Conservation (phyloP, 2,113 vertebrate species). For the Parus major region DNA sequence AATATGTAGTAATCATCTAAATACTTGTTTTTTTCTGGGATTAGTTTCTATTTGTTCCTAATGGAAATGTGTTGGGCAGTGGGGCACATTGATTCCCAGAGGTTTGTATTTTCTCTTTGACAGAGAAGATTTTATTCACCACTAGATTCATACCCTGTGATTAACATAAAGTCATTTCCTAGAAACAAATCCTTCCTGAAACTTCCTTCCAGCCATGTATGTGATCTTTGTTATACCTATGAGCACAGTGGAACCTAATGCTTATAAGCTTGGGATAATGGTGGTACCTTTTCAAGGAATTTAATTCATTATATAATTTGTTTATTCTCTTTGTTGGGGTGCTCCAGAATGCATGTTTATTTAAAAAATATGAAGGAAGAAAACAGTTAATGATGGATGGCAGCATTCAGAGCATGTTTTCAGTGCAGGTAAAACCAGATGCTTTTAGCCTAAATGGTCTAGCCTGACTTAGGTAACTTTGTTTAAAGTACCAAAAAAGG, state of each 20-base stretch:
- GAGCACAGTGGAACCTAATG: neutral
- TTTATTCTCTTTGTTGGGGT: neutral
- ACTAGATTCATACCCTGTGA: neutral
- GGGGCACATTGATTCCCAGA: neutral
- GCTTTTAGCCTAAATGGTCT: neutral
- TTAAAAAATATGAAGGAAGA: neutral
- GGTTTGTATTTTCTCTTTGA: neutral
- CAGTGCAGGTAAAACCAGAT: neutral
- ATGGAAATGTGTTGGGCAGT: neutral
- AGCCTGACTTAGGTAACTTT: neutral
- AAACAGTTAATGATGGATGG: neutral
- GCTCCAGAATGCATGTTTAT: neutral
- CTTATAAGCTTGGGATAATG: neutral
- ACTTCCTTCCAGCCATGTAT: neutral
- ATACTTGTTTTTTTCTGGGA: neutral
- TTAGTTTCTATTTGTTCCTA: neutral
- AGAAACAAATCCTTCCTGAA: neutral
- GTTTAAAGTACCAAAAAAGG: conserved; percentile 29
- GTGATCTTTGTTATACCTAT: neutral
- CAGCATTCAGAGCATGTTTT: neutral
- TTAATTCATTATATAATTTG: neutral
- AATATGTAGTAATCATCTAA: neutral
- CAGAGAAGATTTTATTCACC: neutral
- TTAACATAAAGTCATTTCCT: neutral
- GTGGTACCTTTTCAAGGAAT: neutral